phyloP scores from a whole-genome alignment of 2,113 vertebrate species.

The Cathartes aura region DNA sequence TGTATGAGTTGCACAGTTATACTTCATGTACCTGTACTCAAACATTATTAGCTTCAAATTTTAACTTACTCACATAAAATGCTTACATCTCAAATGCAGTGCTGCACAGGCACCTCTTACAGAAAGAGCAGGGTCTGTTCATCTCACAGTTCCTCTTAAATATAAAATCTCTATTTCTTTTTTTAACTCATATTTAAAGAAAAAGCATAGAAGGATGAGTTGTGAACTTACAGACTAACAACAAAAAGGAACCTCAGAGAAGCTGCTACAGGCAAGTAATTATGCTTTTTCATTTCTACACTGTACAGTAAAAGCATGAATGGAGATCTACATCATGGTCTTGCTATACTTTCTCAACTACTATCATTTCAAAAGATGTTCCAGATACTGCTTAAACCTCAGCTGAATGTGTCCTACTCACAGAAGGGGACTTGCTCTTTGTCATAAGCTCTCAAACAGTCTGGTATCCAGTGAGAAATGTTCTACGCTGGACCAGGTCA shows the following conservation, averaged over 20 bases:
- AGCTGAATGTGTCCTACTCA: not conserved
- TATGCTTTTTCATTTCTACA: not conserved
- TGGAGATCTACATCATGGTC: not conserved
- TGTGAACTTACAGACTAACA: not conserved
- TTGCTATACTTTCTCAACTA: not conserved
- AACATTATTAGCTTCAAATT: not conserved
- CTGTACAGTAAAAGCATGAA: not conserved
- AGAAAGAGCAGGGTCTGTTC: not conserved
- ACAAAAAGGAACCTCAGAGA: not conserved
- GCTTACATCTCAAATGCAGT: not conserved
- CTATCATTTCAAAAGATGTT: not conserved
- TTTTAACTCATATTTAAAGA: not conserved
- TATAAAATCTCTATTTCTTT: not conserved
- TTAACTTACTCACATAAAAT: not conserved
- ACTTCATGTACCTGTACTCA: not conserved
- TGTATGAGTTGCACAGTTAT: not conserved
- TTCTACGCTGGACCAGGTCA: not conserved
- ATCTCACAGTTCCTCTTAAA: not conserved
- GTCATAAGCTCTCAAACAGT: not conserved
- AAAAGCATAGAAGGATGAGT: not conserved
- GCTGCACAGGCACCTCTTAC: not conserved
- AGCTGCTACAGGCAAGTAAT: not conserved
- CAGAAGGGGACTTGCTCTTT: not conserved
- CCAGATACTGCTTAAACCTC: not conserved
- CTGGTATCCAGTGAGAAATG: not conserved